Evolutionary conservation across 2,797 vertebrate genomes (phyloP), one percentile per base, ranked within the genome.

Genomic region (Synanceia verrucosa): DNA sequence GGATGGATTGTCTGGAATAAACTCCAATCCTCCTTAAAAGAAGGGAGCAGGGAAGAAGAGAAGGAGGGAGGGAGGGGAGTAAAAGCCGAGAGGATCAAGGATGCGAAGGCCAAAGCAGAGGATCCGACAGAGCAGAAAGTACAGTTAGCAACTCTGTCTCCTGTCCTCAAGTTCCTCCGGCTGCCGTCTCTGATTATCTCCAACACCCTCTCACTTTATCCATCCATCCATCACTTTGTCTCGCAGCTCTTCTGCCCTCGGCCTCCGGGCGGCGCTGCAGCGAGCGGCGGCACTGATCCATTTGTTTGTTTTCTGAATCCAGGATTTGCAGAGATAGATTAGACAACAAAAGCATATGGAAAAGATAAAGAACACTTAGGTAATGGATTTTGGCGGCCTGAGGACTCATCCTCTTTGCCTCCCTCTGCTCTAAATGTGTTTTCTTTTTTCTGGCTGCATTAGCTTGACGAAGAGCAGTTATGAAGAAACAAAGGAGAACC

Each of bases 281-380:
- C 71, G 76, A 68, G 50, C 74, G 41, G 72, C 26, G 0, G 59
- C 70, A 71, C 73, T 90, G 88, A 94, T 92, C 91, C 87, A 86
- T 93, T 93, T 93, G 92, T 94, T 95, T 95, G 92, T 94, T 95
- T 94, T 94, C 91, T 94, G 91, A 92, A 86, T 93, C 92, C 90
- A 78, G 91, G 94, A 95, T 95, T 96, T 95, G 88, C 89, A 69
- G 86, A 88, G 93, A 94, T 94, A 94, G 95, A 96, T 96, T 94
- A 95, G 75, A 90, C 86, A 84, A 93, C 93, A 93, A 94, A 95
- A 95, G 93, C 93, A 94, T 94, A 93, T 94, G 92, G 92, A 62
- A 76, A 26, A 78, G 92, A 92, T 93, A 94, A 94, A 93, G 88
- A 88, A 94, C 89, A 94, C 94, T 95, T 94, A 94, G 44, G 87